Evolutionary conservation across 2,888 invertebrate genomes (phyloP).

Genomic region (Macaria notata): DNA sequence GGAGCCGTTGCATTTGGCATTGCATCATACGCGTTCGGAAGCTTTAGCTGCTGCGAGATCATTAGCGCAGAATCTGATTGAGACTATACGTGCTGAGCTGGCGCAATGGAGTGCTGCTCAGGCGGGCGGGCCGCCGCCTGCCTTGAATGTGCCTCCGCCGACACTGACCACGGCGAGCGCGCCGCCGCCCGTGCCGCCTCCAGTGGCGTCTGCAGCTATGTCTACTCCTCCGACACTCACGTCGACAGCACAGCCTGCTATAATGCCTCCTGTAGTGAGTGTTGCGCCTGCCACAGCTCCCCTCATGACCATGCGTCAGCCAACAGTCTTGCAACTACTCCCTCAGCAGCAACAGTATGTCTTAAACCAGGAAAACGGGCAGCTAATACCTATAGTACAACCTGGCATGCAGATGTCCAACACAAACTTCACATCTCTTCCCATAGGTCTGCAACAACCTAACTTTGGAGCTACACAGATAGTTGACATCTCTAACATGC

Average conservation of each 20-base stretch:
- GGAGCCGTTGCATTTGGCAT: constrained; percentile 88
- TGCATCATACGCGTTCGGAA: constrained; percentile 88
- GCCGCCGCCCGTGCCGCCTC: constrained; percentile 59
- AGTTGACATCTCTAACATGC: constrained; percentile 72
- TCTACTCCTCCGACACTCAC: constrained; percentile 60
- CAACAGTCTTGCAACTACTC: constrained; percentile 68
- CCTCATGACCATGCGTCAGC: constrained; percentile 74
- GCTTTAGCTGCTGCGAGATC: constrained; percentile 87
- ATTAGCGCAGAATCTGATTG: constrained; percentile 89
- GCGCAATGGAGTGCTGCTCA: constrained; percentile 75
- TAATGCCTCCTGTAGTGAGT: constrained; percentile 68
- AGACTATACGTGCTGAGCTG: constrained; percentile 86
- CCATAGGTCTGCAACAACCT: constrained; percentile 66
- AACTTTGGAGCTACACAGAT: constrained; percentile 69
- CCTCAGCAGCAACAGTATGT: constrained; percentile 74
- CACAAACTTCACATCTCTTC: constrained; percentile 69
- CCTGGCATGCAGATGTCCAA: constrained; percentile 73
- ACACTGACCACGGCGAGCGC: constrained; percentile 61
- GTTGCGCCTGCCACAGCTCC: constrained; percentile 66
- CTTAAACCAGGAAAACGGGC: constrained; percentile 73
- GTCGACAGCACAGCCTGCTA: constrained; percentile 56
- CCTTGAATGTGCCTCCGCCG: constrained; percentile 70
- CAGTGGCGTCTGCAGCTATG: constrained; percentile 56
- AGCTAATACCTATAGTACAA: constrained; percentile 76
- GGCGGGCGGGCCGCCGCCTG: constrained; percentile 69